These are phyloP conservation scores for Scaptomyza cyrtandrae DNA, from an alignment of 2,888 invertebrate species.

Conservation along the genomic window DNA sequence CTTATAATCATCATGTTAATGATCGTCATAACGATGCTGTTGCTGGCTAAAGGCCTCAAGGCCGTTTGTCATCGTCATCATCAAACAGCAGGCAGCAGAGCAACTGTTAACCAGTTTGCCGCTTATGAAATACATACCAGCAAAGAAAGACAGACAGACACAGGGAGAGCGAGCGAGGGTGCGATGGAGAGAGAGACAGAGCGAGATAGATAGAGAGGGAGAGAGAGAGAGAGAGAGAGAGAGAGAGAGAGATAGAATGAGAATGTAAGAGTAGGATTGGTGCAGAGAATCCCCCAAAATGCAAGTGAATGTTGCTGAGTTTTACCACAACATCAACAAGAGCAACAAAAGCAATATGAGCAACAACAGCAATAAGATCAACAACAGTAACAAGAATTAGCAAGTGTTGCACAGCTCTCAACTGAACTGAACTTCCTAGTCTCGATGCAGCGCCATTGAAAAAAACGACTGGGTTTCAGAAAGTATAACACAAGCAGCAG, in stretches of 20 bases:
- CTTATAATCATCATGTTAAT: constrained; percentile 21
- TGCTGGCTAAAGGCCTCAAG: constrained; percentile 58
- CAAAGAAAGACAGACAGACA: constrained; percentile 41
- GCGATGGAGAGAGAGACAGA: constrained; percentile 14
- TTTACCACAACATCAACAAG: constrained; percentile 31
- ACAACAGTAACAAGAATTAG: constrained; percentile 11
- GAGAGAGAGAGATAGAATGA: constrained; percentile 4
- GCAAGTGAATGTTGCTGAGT: constrained; percentile 74
- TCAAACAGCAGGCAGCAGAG: constrained; percentile 37
- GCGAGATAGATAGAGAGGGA: constrained; percentile 22
- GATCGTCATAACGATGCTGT: constrained; percentile 14
- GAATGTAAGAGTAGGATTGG: constrained; percentile 2
- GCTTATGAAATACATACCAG: constrained; percentile 71
- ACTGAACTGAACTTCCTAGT: constrained; percentile 67
- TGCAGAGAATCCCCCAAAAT: constrained; percentile 68
- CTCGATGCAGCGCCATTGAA: constrained; percentile 53
- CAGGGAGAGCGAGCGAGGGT: constrained; percentile 1
- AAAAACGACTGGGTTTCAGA: constrained; percentile 41
- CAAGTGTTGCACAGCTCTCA: constrained; percentile 36
- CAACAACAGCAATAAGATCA: constrained; percentile 13
- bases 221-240: constrained; percentile 30
- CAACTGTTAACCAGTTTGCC: constrained; percentile 64
- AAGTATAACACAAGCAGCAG: constrained; percentile 49
- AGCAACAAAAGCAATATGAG: constrained; percentile 15
- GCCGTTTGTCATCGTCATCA: constrained; percentile 49